Conservation (phyloP, 2,888 invertebrate genomes). For the Alloscopus bannaensis region DNA sequence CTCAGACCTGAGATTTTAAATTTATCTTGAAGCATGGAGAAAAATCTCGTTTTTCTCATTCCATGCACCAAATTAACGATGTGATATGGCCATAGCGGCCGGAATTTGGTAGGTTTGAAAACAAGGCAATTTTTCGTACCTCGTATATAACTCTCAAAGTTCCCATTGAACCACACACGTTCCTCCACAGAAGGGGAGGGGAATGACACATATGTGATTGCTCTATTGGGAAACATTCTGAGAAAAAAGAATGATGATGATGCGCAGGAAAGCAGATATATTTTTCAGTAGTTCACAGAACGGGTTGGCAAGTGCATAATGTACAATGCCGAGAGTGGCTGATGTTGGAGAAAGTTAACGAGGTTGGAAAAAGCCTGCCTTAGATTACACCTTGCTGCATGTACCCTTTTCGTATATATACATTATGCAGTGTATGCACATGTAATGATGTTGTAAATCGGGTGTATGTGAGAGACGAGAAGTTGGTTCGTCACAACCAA, state of each 20-base stretch:
- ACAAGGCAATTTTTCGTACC: no score
- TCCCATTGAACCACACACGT: background rate
- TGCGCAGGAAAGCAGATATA: constrained; percentile 7
- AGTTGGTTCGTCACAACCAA: no score
- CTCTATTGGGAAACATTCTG: constrained; percentile 50
- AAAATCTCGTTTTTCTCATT: background rate
- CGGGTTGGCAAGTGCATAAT: no score
- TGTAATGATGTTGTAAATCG: no score
- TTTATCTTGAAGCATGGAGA: background rate
- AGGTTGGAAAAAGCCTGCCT: constrained; percentile 26
- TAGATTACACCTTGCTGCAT: constrained; percentile 20
- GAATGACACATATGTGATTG: constrained; percentile 50
- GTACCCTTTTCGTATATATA: background rate
- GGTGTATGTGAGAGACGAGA: no score
- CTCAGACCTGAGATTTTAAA: background rate
- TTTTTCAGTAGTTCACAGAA: no score
- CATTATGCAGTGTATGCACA: background rate
- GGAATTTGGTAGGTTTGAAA: no score
- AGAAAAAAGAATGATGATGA: constrained; percentile 26
- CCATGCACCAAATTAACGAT: background rate
- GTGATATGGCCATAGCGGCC: background rate
- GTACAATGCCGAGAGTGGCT: no score
- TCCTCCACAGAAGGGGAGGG: constrained; percentile 3
- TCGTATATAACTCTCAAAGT: background rate
- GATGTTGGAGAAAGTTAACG: constrained; percentile 16